Base-by-base conservation (phyloP, 2,113 vertebrate species). In the Hucho hucho region DNA sequence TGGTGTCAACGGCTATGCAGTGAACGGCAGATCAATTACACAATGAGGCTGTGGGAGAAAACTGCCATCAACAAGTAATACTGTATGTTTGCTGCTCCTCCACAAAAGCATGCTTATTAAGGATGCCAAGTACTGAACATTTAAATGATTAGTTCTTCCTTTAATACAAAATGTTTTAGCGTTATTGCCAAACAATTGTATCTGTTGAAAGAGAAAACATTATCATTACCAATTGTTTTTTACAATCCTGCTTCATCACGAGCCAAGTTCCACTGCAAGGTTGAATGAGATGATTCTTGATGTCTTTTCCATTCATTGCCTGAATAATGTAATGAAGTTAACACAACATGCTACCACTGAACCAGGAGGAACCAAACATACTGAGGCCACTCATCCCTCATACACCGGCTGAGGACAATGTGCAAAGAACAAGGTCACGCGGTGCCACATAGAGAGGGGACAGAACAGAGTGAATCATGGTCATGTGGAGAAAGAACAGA, bases 11-110 rank as follows among this genome's bases (percentile, higher is more conserved):
- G 64, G 68, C 70, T 65, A 75, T 37, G 72, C 65, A 65, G 68
- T 4, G 46, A 76, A 64, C 28, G 13, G 12, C 53, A 77, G 70
- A 78, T 84, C 73, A 69, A 79, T 75, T 75, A 79, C 66, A 82
- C 71, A 70, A 76, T 66, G 74, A 43, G 37, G 74, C 69, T 49
- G 46, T 76, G 9, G 37, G 37, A 76, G 75, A 25, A 61, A 49
- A 70, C 56, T 25, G 77, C 46, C 28, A 59, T 74, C 47, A 82
- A 75, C 72, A 69, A 68, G 76, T 71, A 64, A 18, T 6, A 29
- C n/a, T 64, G 12, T 14, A 43, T 37, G 64, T 25, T 65, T 37
- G 7, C 32, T 37, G 32, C 32, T 37, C 32, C 32, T 37, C 32
- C 32, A 29, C 5, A 71, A 53, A 58, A 65, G 37, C 56, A 29